Conservation (phyloP, 2,888 invertebrate genomes). For the Drosophila macrospina region DNA sequence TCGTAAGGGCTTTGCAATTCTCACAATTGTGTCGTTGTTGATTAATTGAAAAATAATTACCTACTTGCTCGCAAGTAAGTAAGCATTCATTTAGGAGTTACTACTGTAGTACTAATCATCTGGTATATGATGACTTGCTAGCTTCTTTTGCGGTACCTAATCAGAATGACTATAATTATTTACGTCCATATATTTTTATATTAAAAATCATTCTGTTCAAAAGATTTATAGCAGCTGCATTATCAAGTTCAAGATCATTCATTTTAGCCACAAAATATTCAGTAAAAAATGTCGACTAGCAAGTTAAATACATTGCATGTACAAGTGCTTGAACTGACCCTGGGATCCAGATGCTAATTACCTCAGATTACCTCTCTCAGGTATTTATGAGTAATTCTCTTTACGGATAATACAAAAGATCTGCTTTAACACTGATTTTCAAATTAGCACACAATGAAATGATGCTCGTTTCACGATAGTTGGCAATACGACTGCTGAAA, state of each 20-base stretch:
- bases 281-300: constrained; percentile 9
- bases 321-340: constrained; percentile 17
- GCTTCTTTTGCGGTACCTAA: constrained; percentile 1
- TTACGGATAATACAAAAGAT: constrained; percentile 32
- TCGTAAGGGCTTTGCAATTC: constrained; percentile 17
- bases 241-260: neutral
- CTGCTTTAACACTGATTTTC: constrained; percentile 6
- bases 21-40: constrained; percentile 18
- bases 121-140: constrained; percentile 3
- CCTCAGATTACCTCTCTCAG: constrained; percentile 2
- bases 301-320: neutral
- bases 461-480: constrained; percentile 18
- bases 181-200: neutral
- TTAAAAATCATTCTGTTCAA: neutral
- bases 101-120: constrained; percentile 34
- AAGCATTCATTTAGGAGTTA: neutral
- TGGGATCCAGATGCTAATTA: constrained; percentile 36
- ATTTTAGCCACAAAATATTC: neutral
- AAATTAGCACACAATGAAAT: constrained; percentile 42
- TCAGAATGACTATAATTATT: neutral
- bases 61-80: neutral
- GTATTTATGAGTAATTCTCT: constrained; percentile 2
- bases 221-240: neutral
- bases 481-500: neutral
- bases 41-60: constrained; percentile 64